phyloP scores from a whole-genome alignment of 2,113 vertebrate genomes.

The Tyto alba region DNA sequence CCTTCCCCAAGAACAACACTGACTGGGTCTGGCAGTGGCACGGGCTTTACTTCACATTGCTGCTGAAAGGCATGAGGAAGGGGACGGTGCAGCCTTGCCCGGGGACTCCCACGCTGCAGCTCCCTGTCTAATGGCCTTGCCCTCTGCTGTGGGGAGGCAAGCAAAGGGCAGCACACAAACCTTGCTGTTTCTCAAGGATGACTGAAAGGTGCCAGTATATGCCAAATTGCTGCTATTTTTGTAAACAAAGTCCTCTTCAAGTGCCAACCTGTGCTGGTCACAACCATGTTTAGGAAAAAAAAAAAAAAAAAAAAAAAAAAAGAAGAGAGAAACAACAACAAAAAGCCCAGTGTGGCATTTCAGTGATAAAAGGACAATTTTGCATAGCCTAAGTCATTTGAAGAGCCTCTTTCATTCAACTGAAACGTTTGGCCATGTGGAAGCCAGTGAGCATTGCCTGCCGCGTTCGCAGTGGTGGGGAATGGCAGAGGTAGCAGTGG shows the following conservation, averaged over 20 bases:
- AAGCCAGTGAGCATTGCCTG: background rate
- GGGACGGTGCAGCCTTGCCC: background rate
- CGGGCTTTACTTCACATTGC: too few species aligned
- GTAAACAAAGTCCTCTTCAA: background rate
- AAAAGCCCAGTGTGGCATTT: background rate
- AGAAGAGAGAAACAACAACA: too few species aligned
- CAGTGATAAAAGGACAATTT: background rate
- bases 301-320: too few species aligned
- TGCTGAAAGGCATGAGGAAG: fast-evolving
- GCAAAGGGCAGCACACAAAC: background rate
- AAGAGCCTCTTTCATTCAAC: background rate
- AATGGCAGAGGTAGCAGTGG: background rate
- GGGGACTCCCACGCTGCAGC: background rate
- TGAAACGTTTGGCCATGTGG: background rate
- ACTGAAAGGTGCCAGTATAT: background rate
- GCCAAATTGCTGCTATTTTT: background rate
- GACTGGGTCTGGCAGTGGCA: background rate
- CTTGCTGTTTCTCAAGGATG: background rate
- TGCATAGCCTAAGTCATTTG: background rate
- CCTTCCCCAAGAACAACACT: too few species aligned
- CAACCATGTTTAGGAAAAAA: background rate
- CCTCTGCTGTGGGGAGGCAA: background rate
- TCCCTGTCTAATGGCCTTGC: background rate
- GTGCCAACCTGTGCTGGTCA: background rate
- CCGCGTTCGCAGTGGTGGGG: fast-evolving